phyloP scores from a whole-genome alignment of 2,797 vertebrate species.

The Chaunax sp. region DNA sequence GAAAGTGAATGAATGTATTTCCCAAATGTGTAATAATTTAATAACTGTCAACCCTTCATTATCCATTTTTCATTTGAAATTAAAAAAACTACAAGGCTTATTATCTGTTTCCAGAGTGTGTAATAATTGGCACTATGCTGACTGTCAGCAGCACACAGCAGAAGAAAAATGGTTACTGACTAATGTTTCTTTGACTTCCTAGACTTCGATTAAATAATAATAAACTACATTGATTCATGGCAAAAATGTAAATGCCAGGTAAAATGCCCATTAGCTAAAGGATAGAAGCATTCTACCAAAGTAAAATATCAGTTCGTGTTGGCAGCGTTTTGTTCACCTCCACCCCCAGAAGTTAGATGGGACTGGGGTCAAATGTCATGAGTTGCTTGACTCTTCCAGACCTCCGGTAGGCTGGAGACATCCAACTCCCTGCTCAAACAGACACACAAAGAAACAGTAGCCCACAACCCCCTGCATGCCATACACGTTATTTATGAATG shows the following conservation, averaged over 20 bases:
- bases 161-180: not conserved
- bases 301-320: slow-evolving; percentile 29
- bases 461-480: slow-evolving; percentile 38
- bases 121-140: not conserved
- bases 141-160: too few species aligned
- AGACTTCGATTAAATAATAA: not conserved
- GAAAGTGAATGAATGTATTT: not conserved
- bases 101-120: not conserved
- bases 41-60: not conserved
- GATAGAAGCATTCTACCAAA: slow-evolving; percentile 8
- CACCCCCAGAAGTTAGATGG: slow-evolving; percentile 31
- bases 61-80: slow-evolving; percentile 3
- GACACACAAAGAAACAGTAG: slow-evolving; percentile 66
- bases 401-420: slow-evolving; percentile 28
- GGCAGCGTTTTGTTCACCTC: slow-evolving; percentile 18
- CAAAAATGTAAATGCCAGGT: slow-evolving; percentile 4
- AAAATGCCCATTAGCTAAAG: not conserved
- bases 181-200: slow-evolving; percentile 1
- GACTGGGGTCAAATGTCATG: slow-evolving; percentile 62
- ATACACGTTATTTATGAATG: slow-evolving; percentile 73
- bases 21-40: not conserved
- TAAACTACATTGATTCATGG: not conserved
- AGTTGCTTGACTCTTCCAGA: slow-evolving; percentile 44
- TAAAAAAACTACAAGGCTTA: not conserved
- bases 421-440: slow-evolving; percentile 43